Evolutionary conservation across 2,888 invertebrate species (phyloP), one percentile per base, ranked within the genome.

Genomic region (Eugnorisma glareosa): DNA sequence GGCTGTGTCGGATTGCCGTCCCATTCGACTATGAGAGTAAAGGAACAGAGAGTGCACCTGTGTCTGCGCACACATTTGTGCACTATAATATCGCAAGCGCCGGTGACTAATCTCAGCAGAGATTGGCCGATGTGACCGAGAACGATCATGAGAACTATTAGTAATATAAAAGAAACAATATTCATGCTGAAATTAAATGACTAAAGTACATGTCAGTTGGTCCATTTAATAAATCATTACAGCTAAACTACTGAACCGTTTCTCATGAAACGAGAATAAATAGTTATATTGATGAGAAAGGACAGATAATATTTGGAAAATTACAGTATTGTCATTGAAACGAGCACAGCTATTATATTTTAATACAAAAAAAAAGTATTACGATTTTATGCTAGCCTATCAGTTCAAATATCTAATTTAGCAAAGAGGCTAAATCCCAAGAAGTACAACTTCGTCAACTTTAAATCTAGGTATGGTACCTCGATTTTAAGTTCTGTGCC

Each of bases 401-500:
- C 18, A 11, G 13, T 21, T 54, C 0, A 0, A 31, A 37, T 31
- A 43, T 6, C 6, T 31, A 1, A 61, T 51, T 35, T 3, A n/a
- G 21, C 10, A 24, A 67, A 18, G 31, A 43, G 1, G 4, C 37
- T 73, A 66, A 57, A 54, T 48, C 10, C 8, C 24, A 66, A 48
- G 57, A 10, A 31, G 18, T 21, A 66, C 15, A 81, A 43, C 75
- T 48, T 66, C n/a, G 37, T 54, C 43, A 70, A 51, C 66, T 59
- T 82, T 35, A 28, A 67, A 35, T 40, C n/a, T 81, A 54, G 77
- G 57, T 57, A 35, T 45, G 24, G 51, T 63, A n/a, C n/a, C n/a
- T n/a, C n/a, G n/a, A n/a, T n/a, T n/a, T n/a, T n/a, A n/a, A n/a
- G n/a, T 67, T 64, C 79, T 43, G 78, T 83, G 83, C 84, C 84